Percentiles rank a stretch among this genome's conserved stretches.
These are phyloP conservation scores for Hirtodrosophila trivittata DNA, from an alignment of 2,888 invertebrate species.

Conservation along the genomic window DNA sequence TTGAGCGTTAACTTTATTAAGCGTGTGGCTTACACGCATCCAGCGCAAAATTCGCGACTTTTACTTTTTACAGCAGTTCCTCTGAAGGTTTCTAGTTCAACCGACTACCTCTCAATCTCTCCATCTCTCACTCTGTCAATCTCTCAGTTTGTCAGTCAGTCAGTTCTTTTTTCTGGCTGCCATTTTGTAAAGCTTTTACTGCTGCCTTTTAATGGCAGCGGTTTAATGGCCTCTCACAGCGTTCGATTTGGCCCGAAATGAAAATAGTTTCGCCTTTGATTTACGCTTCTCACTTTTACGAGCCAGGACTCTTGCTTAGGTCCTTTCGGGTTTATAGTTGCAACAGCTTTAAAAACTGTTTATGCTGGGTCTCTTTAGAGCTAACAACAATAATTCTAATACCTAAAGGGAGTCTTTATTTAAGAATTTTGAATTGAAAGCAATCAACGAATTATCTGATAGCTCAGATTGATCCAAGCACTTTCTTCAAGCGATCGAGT, in stretches of 20 bases:
- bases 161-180: slow-evolving; percentile 18
- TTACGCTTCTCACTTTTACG: slow-evolving; percentile 48
- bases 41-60: slow-evolving; percentile 45
- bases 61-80: slow-evolving; percentile 48
- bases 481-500: no score
- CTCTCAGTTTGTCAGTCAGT: slow-evolving; percentile 11
- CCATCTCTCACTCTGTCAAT: slow-evolving; percentile 6
- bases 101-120: not conserved
- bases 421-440: no score
- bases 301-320: slow-evolving; percentile 22
- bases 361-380: not conserved
- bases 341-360: slow-evolving; percentile 8
- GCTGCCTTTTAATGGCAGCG: slow-evolving; percentile 56
- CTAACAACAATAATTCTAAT: not conserved
- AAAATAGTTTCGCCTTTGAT: slow-evolving; percentile 64
- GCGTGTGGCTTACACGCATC: slow-evolving; percentile 58
- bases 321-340: slow-evolving; percentile 24
- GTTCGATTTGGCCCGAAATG: slow-evolving; percentile 53
- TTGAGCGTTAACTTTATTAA: slow-evolving; percentile 67
- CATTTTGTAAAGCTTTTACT: slow-evolving; percentile 59
- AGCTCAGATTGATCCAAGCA: no score
- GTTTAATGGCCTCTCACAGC: slow-evolving; percentile 47
- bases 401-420: no score
- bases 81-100: not conserved
- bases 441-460: no score